Evolutionary conservation across 2,113 vertebrate genomes (phyloP), one percentile per base, ranked within the genome.

Genomic region (Carlito syrichta): DNA sequence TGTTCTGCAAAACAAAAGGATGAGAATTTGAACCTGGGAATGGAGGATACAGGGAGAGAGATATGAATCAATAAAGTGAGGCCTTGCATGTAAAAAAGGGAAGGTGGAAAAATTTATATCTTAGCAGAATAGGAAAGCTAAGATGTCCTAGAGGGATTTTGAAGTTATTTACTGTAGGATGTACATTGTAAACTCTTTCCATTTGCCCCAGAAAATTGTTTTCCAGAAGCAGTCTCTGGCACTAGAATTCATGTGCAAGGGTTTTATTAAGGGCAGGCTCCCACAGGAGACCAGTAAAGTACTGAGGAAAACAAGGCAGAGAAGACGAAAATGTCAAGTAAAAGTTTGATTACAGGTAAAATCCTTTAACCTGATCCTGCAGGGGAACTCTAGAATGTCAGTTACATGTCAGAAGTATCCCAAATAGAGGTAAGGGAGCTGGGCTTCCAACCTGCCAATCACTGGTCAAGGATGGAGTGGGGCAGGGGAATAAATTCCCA

Each of bases 191-290:
- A 89, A 83, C 20, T n/a, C 52, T 10, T 25, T 87, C 43, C 58
- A 84, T 35, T 14, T 86, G 50, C 50, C 77, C 60, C 92, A 77
- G 85, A 88, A 94, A 95, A 92, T 48, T 43, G n/a, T 48, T 76
- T 83, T 22, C 60, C 52, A 69, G 88, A 56, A 68, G 83, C 50
- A 52, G 48, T 78, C 43, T 52, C 68, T 40, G 50, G 78, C 60
- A 62, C 66, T 38, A 74, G 50, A 27, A 50, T 74, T 96, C 38
- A 7, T 30, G n/a, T 8, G 23, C 50, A 89, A 79, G 22, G 45
- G 11, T 4, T 35, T 91, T 93, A 63, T 56, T 74, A 74, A 91
- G 83, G 69, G 76, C 48, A 4, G 27, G 14, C n/a, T 77, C 40
- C 54, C 73, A 40, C 17, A 32, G 52, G 62, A 89, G 79, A 87